Conservation (phyloP, 2,797 vertebrate genomes). For the Clarias laeviceps region DNA sequence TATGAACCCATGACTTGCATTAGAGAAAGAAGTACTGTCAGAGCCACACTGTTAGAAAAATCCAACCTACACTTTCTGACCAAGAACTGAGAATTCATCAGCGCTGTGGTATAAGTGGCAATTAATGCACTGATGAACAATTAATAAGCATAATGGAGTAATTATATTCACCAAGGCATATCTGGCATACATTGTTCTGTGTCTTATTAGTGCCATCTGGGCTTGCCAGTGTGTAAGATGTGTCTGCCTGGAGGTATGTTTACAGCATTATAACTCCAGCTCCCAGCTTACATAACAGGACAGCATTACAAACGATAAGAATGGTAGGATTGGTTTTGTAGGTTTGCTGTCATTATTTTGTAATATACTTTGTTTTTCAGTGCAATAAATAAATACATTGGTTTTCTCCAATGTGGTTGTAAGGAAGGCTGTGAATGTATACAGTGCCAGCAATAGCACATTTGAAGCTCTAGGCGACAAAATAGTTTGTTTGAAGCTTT, state of each 20-base stretch:
- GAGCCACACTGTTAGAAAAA: neutral
- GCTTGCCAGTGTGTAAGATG: neutral
- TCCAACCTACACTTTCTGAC: neutral
- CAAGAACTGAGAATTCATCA: neutral
- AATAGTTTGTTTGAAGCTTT: neutral
- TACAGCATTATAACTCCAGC: no score
- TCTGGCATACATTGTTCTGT: neutral
- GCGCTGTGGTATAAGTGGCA: neutral
- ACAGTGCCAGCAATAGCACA: neutral
- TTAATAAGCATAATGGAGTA: neutral
- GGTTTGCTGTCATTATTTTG: neutral
- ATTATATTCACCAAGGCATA: constrained; percentile 5
- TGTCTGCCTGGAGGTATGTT: no score
- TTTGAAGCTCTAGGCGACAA: neutral
- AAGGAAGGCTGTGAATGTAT: neutral
- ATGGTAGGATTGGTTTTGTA: neutral
- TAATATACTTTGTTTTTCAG: neutral
- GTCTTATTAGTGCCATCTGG: constrained; percentile 10
- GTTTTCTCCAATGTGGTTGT: neutral
- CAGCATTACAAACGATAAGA: neutral
- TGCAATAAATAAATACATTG: neutral
- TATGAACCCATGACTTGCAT: no score
- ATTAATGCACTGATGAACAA: neutral
- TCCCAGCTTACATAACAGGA: no score
- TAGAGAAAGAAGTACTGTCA: neutral